Evolutionary conservation across 1,140 invertebrate genomes (phyloP), one percentile per base, ranked within the genome.

Genomic region (Ditylenchus dipsaci): DNA sequence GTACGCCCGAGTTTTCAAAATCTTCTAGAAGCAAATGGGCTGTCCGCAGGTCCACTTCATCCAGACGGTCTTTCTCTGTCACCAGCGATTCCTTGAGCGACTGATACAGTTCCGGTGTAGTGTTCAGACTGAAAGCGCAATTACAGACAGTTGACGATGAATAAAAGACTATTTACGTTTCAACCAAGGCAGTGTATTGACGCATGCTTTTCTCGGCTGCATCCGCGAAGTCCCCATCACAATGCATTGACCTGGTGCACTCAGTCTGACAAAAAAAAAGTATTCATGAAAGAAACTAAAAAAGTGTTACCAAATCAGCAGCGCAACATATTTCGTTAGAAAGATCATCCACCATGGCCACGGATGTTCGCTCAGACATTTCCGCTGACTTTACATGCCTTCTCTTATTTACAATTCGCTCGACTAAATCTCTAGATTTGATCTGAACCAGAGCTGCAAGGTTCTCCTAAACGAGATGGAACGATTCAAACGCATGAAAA

Each of bases 1-100:
- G 77, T 33, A 76, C 67, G 17, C 75, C 75, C 42, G 74, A 76
- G n/a, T 79, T 72, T n/a, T 76, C 71, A 58, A 76, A 76, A 57
- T 76, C 75, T 11, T 57, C 56, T 19, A 78, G 21, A 11, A 76
- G 63, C 26, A 76, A 26, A 38, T 30, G n/a, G 9, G 75, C 19
- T 9, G 73, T 76, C 8, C 75, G 21, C 26, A 61, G 15, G 19
- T 60, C 59, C 47, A 76, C 47, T 42, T 33, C 38, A 61, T 76
- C 77, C n/a, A 76, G 53, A 9, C 33, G 15, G 11, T 59, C 13
- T 5, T 23, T 42, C 43, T 76, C 77, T 9, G 42, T 58, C 30
- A 47, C 30, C 19, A 78, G 53, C 9, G 75, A 76, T 7, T 42
- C 17, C 19, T 68, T 69, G 26, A 76, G 33, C 27, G 66, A 53